A percentile compares a stretch with the other conserved stretches of the same genome.
Evolutionary conservation across 2,888 invertebrate genomes (phyloP).

Genomic region (Microctonus aethiopoides): DNA sequence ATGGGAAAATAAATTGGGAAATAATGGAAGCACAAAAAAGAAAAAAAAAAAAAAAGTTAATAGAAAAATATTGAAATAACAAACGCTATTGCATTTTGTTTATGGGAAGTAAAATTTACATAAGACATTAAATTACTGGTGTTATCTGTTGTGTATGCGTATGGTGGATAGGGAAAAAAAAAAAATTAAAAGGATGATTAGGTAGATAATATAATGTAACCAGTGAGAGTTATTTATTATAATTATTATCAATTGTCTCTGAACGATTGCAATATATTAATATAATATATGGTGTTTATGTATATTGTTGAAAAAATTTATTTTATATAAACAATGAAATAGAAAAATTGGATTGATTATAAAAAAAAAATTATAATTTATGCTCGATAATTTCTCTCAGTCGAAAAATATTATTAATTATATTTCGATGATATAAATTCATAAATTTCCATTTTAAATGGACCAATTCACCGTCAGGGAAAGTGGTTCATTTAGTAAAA

Average conservation of each 20-base stretch:
- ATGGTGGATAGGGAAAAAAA: background rate
- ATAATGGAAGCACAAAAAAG: background rate
- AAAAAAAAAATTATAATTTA: background rate
- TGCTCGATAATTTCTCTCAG: background rate
- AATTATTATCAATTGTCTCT: conserved; percentile 18
- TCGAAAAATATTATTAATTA: background rate
- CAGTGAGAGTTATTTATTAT: background rate
- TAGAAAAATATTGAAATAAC: background rate
- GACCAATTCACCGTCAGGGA: conserved; percentile 9
- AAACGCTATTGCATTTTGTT: conserved; percentile 15
- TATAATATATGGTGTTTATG: background rate
- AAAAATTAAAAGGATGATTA: conserved; percentile 1
- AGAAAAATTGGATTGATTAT: too few relatives aligned
- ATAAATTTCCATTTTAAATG: background rate
- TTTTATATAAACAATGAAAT: background rate
- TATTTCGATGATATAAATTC: background rate
- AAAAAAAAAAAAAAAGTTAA: conserved; percentile 7
- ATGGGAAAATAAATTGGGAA: background rate
- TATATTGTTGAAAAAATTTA: background rate
- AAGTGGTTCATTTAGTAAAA: conserved; percentile 31
- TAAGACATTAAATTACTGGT: conserved; percentile 32
- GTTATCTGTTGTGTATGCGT: background rate
- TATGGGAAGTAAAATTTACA: conserved; percentile 44
- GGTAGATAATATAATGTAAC: background rate
- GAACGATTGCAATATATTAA: conserved; percentile 6